Conservation (phyloP, 2,797 vertebrate species). For the Acrossocheilus fasciatus region DNA sequence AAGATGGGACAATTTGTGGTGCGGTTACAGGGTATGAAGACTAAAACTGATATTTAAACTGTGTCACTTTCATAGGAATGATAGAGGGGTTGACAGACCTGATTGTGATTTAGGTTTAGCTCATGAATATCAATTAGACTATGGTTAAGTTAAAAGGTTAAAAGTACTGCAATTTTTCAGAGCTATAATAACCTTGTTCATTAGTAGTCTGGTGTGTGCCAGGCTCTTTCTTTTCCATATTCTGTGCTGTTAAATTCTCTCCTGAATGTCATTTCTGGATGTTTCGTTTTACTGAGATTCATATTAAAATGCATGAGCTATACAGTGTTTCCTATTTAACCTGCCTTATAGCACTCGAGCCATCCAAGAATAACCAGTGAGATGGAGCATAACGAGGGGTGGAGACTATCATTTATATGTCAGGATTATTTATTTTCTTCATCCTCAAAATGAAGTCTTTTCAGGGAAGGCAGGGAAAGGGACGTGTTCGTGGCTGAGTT, state of each 20-base stretch:
- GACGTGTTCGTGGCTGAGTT: slow-evolving; percentile 57
- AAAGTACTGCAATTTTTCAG: neutral
- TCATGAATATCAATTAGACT: neutral
- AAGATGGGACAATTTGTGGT: neutral
- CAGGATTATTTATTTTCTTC: slow-evolving; percentile 42
- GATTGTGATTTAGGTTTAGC: neutral
- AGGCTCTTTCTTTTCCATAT: neutral
- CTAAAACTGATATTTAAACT: neutral
- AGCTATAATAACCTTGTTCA: neutral
- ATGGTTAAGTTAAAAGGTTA: neutral
- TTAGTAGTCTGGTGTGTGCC: neutral
- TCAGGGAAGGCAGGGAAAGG: slow-evolving; percentile 37
- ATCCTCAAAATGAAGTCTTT: slow-evolving; percentile 36
- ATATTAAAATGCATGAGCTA: slow-evolving; percentile 58
- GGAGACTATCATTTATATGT: slow-evolving; percentile 58
- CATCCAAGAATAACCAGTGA: slow-evolving; percentile 62
- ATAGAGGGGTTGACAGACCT: neutral
- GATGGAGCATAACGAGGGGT: slow-evolving; percentile 54
- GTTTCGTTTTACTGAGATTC: slow-evolving; percentile 43
- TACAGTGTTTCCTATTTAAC: slow-evolving; percentile 55
- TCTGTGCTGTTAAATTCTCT: slow-evolving; percentile 33
- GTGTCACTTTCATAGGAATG: neutral
- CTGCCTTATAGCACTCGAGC: slow-evolving; percentile 51
- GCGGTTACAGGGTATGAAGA: neutral
- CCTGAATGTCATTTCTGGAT: slow-evolving; percentile 18